Conservation (phyloP, 2,113 vertebrate genomes). For the Megaceryle maxima region DNA sequence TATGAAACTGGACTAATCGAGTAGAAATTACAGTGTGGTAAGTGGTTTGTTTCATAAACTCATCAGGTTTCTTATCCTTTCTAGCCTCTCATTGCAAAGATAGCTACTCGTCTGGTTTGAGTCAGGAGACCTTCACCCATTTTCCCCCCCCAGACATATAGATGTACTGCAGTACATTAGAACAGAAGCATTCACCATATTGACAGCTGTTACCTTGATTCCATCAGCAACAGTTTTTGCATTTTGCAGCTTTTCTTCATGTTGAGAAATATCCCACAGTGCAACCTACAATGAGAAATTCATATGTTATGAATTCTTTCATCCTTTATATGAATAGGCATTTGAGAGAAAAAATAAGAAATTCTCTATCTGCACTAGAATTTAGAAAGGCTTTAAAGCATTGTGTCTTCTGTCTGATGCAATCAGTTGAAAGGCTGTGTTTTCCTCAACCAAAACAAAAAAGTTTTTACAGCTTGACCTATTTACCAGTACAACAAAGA, state of each 20-base stretch:
- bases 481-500: not conserved
- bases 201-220: slow-evolving; percentile 47
- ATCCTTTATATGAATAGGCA: not conserved
- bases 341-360: not conserved
- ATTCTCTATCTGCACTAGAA: not conserved
- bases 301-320: not conserved
- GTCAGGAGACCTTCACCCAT: not conserved
- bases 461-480: not conserved
- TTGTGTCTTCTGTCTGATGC: not conserved
- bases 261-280: slow-evolving; percentile 88
- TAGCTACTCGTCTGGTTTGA: not conserved
- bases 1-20: not conserved
- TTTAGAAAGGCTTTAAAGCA: not conserved
- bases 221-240: slow-evolving; percentile 18
- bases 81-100: not conserved
- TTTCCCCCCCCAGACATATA: not conserved
- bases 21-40: not conserved
- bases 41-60: not conserved
- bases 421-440: not conserved
- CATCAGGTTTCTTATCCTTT: not conserved
- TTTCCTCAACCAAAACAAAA: not conserved
- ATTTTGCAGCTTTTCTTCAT: slow-evolving; percentile 74
- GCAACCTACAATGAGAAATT: slow-evolving; percentile 75
- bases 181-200: slow-evolving; percentile 1
- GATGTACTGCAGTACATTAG: not conserved